Evolutionary conservation across 2,113 vertebrate species (phyloP).

Genomic region (Pipra filicauda): DNA sequence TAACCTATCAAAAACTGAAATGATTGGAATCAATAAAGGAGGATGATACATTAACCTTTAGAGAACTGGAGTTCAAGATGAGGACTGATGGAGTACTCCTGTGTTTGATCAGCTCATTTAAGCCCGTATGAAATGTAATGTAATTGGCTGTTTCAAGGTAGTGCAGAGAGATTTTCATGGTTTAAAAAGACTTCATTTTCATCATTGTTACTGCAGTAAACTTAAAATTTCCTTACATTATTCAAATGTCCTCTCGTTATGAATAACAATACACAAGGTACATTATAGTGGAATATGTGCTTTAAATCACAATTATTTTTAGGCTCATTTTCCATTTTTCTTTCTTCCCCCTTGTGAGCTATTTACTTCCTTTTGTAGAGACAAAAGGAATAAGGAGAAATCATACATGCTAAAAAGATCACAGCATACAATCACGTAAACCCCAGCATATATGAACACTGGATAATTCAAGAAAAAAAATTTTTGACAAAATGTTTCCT

Average conservation of each 20-base stretch:
- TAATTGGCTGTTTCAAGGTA: slow-evolving; percentile 62
- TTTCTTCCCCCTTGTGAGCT: background rate
- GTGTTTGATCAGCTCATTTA: slow-evolving; percentile 60
- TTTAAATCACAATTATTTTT: background rate
- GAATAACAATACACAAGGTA: background rate
- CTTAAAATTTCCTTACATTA: background rate
- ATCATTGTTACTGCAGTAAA: slow-evolving; percentile 29
- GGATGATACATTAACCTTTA: slow-evolving; percentile 61
- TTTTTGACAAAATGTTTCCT: background rate
- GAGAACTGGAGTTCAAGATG: slow-evolving; percentile 26
- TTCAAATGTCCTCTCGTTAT: background rate
- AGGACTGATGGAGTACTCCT: slow-evolving; percentile 43
- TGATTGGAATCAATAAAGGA: slow-evolving; percentile 41
- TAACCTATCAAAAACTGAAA: slow-evolving; percentile 55
- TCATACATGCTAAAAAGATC: background rate
- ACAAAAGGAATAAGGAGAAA: background rate
- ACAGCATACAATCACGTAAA: background rate
- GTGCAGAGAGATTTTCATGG: background rate
- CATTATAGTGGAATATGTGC: background rate
- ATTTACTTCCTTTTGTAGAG: background rate
- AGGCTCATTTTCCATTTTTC: background rate
- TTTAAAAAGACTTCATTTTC: slow-evolving; percentile 8
- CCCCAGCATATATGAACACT: background rate
- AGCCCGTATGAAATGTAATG: slow-evolving; percentile 42
- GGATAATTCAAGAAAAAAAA: background rate